phyloP scores from a whole-genome alignment of 2,113 vertebrate species.

The Vidua macroura region DNA sequence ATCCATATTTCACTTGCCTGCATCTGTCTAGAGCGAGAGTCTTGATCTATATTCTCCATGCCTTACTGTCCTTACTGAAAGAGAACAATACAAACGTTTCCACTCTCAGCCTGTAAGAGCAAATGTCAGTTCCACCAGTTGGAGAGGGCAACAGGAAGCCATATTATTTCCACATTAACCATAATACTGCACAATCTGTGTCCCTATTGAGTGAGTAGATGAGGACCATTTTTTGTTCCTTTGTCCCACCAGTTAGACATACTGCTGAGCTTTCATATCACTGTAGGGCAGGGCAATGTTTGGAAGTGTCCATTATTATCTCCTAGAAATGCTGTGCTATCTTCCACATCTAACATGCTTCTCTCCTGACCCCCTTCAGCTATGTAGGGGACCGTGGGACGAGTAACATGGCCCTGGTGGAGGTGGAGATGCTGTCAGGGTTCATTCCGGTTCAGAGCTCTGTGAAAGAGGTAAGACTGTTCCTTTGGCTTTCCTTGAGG shows the following conservation, averaged over 20 bases:
- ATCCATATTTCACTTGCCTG: neutral
- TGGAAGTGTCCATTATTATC: neutral
- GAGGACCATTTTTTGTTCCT: neutral
- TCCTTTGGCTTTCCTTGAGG: neutral
- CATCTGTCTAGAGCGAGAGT: neutral
- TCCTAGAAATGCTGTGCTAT: neutral
- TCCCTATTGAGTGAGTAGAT: neutral
- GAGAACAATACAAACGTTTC: neutral
- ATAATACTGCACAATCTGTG: neutral
- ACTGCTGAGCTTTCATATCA: neutral
- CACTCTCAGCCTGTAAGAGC: neutral
- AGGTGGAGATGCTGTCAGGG: slow-evolving; percentile 41
- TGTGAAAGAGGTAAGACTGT: neutral
- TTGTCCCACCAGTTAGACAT: neutral
- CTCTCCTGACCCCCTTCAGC: neutral
- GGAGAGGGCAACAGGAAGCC: neutral
- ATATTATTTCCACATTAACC: neutral
- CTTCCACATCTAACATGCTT: neutral
- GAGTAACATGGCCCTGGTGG: slow-evolving; percentile 44
- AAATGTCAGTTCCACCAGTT: neutral
- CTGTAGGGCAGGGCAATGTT: neutral
- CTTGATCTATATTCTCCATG: neutral
- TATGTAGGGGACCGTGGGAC: neutral
- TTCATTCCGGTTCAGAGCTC: slow-evolving; percentile 27
- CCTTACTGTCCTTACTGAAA: neutral